These are phyloP conservation scores for Eilema sororculum DNA, from an alignment of 2,888 invertebrate species.

Conservation along the genomic window DNA sequence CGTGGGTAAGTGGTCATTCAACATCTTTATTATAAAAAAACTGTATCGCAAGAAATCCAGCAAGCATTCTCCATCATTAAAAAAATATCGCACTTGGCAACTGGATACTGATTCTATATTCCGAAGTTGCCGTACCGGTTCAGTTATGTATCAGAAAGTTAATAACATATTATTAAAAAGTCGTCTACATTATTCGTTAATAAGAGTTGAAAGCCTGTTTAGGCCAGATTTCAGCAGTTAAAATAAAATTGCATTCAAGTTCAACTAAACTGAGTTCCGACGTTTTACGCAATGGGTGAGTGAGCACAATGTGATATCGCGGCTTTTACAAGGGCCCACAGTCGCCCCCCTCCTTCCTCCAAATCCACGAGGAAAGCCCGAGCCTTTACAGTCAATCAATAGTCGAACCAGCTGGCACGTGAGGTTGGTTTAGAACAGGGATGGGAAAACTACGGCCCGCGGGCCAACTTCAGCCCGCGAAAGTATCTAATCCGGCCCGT, in stretches of 20 bases:
- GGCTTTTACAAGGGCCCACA: too few species aligned
- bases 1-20: too few species aligned
- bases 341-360: too few species aligned
- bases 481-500: too few species aligned
- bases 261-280: neutral
- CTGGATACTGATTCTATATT: slow-evolving; percentile 1
- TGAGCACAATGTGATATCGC: neutral
- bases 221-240: neutral
- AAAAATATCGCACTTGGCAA: neutral
- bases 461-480: too few species aligned
- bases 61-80: slow-evolving; percentile 1
- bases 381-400: too few species aligned
- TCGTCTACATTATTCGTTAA: neutral
- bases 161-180: neutral
- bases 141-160: neutral
- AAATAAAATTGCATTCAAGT: neutral
- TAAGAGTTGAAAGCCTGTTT: neutral
- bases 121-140: neutral
- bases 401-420: too few species aligned
- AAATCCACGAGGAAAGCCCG: too few species aligned
- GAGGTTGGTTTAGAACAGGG: too few species aligned
- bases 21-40: neutral
- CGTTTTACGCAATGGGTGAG: neutral
- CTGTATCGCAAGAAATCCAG: neutral
- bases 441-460: too few species aligned